Conservation (phyloP, 2,113 vertebrate species). For the Spermophilus dauricus region DNA sequence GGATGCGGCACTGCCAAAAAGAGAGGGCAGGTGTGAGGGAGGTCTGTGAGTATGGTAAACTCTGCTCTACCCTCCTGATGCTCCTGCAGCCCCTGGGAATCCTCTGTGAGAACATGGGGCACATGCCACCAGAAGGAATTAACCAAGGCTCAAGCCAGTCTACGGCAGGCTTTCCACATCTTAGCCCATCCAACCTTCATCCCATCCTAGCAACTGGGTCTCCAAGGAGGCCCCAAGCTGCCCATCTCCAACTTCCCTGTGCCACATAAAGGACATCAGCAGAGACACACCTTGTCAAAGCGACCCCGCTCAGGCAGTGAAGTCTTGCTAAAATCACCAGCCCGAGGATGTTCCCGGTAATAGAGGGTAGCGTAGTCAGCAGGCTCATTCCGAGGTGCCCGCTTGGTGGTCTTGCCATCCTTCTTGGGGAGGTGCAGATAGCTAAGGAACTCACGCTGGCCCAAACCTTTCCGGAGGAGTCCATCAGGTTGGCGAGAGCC, state of each 20-base stretch:
- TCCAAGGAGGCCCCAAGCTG: accelerated
- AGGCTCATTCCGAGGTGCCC: conserved; percentile 89
- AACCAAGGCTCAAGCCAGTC: not conserved
- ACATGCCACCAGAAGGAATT: not conserved
- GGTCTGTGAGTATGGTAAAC: not conserved
- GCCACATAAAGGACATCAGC: not conserved
- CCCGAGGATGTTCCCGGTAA: conserved; percentile 92
- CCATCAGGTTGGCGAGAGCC: conserved; percentile 93
- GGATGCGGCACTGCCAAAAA: conserved; percentile 91
- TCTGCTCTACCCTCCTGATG: not conserved
- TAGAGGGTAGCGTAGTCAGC: conserved; percentile 93
- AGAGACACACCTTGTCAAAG: conserved; percentile 94
- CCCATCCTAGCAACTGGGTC: accelerated
- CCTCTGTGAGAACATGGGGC: not conserved
- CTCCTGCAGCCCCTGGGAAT: not conserved
- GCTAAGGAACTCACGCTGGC: conserved; percentile 95
- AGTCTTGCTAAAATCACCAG: conserved; percentile 95
- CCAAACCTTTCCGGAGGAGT: conserved; percentile 94
- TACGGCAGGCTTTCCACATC: accelerated
- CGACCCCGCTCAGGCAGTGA: conserved; percentile 95
- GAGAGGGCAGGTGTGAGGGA: conserved; percentile 35
- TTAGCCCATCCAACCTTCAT: not conserved
- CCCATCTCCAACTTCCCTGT: not conserved
- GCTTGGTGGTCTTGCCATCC: conserved; percentile 90
- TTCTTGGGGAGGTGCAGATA: conserved; percentile 97